A percentile compares a stretch with the other conserved stretches of the same genome.
phyloP scores from a whole-genome alignment of 2,113 vertebrate species.

The Malaclemys terrapin region DNA sequence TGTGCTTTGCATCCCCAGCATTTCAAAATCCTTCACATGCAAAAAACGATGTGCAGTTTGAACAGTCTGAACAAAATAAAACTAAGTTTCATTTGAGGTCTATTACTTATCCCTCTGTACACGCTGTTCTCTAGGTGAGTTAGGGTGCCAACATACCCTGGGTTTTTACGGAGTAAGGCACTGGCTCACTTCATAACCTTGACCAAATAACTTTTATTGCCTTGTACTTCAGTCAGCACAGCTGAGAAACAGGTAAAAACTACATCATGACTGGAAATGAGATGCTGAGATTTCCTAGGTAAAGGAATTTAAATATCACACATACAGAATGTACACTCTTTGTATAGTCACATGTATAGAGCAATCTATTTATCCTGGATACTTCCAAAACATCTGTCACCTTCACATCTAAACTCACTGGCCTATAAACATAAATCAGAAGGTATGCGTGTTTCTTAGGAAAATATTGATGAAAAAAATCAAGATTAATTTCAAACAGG shows the following conservation, averaged over 20 bases:
- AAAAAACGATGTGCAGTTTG: background rate
- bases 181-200: background rate
- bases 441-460: background rate
- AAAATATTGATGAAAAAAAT: background rate
- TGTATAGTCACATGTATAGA: background rate
- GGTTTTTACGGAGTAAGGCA: background rate
- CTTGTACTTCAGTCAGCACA: background rate
- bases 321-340: background rate
- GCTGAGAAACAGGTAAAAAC: background rate
- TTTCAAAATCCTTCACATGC: conserved; percentile 6
- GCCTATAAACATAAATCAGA: background rate
- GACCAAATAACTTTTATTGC: background rate
- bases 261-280: rapidly evolving
- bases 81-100: background rate
- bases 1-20: background rate
- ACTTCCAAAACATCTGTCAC: background rate
- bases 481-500: background rate
- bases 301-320: background rate
- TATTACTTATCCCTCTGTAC: background rate
- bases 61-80: background rate
- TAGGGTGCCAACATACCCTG: background rate
- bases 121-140: background rate
- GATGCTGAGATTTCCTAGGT: background rate
- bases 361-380: background rate
- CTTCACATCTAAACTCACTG: background rate